Evolutionary conservation across 2,888 invertebrate species (phyloP).

Genomic region (Pachycephus smyrnensis): DNA sequence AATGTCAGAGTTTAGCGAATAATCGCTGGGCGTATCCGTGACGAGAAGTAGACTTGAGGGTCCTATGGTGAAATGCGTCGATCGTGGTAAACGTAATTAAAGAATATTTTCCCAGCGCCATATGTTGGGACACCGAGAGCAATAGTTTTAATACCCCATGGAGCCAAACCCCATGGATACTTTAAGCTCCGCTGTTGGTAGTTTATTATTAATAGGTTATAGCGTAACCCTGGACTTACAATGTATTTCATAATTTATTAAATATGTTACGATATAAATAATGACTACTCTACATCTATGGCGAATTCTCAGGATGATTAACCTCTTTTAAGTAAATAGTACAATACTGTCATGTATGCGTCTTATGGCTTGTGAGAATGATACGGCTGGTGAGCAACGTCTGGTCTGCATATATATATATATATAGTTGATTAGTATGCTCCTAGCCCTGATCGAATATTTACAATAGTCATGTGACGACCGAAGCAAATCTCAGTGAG

Average conservation of each 20-base stretch:
- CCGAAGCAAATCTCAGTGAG: neutral
- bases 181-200: neutral
- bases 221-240: neutral
- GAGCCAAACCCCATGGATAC: neutral
- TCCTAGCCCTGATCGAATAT: neutral
- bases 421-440: neutral
- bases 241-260: neutral
- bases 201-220: neutral
- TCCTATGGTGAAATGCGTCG: slow-evolving; percentile 28
- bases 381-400: neutral
- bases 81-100: slow-evolving; percentile 30
- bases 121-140: slow-evolving; percentile 25
- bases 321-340: neutral
- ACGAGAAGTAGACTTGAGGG: slow-evolving; percentile 30
- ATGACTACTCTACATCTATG: neutral
- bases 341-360: neutral
- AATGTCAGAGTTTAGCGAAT: slow-evolving; percentile 24
- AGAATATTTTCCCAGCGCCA: slow-evolving; percentile 46
- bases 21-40: slow-evolving; percentile 52
- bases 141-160: neutral
- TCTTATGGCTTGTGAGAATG: neutral
- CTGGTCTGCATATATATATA: neutral
- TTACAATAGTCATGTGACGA: neutral
- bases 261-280: neutral
- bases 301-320: neutral